Evolutionary conservation across 1,140 invertebrate genomes (phyloP).

Genomic region (Delia radicum): DNA sequence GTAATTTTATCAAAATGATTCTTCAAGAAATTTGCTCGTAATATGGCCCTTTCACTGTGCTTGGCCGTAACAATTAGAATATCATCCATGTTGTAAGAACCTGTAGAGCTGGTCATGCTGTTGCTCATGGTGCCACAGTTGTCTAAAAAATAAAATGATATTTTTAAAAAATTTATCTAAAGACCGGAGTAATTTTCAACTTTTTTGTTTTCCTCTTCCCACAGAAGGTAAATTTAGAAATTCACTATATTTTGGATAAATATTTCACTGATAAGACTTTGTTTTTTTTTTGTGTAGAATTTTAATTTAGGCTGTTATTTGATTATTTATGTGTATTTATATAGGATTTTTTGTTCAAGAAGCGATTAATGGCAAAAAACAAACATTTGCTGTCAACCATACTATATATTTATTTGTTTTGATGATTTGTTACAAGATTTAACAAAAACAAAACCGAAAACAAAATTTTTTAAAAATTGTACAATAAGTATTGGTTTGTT

Average conservation of each 20-base stretch:
- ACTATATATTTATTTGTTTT: not conserved
- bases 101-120: slow-evolving; percentile 36
- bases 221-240: slow-evolving; percentile 37
- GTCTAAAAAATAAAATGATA: slow-evolving; percentile 54
- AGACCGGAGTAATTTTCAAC: slow-evolving; percentile 29
- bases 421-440: not conserved
- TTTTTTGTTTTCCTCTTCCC: not conserved
- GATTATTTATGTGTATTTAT: slow-evolving; percentile 36
- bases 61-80: slow-evolving; percentile 76
- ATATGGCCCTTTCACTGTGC: slow-evolving; percentile 69
- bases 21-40: slow-evolving; percentile 79
- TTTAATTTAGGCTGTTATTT: not conserved
- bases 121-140: slow-evolving; percentile 54
- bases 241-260: slow-evolving; percentile 27
- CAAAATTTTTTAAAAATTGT: too few species aligned
- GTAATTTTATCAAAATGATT: slow-evolving; percentile 80
- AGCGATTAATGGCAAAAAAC: not conserved
- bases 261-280: not conserved
- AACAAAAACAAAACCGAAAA: too few species aligned
- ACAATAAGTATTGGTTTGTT: too few species aligned
- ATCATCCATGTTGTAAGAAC: slow-evolving; percentile 69
- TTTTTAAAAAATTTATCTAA: slow-evolving; percentile 20
- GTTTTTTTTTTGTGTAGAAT: not conserved
- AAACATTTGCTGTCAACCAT: not conserved
- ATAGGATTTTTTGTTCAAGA: slow-evolving; percentile 51